Conservation (phyloP, 2,888 invertebrate species). For the Calameuta filiformis region DNA sequence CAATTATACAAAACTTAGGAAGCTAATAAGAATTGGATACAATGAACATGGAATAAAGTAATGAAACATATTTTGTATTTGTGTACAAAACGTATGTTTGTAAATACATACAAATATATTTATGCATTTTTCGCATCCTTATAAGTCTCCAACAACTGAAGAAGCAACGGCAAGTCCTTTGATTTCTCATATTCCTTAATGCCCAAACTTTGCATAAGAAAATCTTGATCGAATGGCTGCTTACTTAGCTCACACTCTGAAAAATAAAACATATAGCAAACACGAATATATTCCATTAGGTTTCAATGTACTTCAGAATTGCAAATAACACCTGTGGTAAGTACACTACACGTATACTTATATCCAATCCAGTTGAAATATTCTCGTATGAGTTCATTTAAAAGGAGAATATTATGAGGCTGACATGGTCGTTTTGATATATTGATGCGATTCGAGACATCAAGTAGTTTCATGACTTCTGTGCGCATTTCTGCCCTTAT, state of each 20-base stretch:
- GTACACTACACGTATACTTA: conserved; percentile 71
- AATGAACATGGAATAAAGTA: background rate
- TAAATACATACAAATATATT: background rate
- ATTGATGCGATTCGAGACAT: conserved; percentile 37
- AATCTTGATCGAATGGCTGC: conserved; percentile 52
- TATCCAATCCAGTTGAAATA: conserved; percentile 80
- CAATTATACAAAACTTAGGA: background rate
- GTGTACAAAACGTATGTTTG: background rate
- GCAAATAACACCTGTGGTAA: conserved; percentile 65
- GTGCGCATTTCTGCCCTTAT: conserved; percentile 61
- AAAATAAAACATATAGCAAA: conserved; percentile 23
- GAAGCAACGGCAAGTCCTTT: conserved; percentile 68
- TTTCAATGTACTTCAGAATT: background rate
- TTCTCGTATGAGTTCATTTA: conserved; percentile 76
- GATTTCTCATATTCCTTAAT: conserved; percentile 70
- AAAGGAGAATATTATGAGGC: conserved; percentile 63
- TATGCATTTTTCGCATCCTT: conserved; percentile 50
- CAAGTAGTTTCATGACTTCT: conserved; percentile 58
- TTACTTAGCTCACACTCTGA: conserved; percentile 57
- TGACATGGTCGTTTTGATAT: conserved; percentile 45
- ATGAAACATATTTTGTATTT: background rate
- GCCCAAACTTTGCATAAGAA: conserved; percentile 63
- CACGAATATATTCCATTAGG: background rate
- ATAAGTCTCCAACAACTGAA: conserved; percentile 70
- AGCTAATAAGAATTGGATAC: background rate